Evolutionary conservation across 2,797 vertebrate genomes (phyloP), one percentile per base, ranked within the genome.

Genomic region (Poecilia picta): DNA sequence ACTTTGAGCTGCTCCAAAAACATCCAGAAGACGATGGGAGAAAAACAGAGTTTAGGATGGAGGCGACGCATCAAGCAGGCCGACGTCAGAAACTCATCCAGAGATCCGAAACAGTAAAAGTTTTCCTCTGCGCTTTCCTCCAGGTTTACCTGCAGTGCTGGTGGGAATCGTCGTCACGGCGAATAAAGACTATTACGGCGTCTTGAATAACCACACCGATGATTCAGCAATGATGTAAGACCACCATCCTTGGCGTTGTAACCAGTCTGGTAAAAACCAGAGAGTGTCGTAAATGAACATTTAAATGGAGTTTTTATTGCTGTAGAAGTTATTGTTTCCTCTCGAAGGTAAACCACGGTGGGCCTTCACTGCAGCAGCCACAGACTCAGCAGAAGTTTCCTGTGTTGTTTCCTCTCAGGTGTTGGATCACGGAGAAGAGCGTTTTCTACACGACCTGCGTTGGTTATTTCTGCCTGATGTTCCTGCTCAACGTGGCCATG

Each of bases 401-500:
- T 16, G 33, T 45, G 0, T n/a, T 41, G n/a, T 8, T 31, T 62
- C 73, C 13, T 81, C 11, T 11, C 86, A 99, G 98, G 94, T 99
- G 98, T 84, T 99, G 98, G 98, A 98, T 99, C 92, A 92, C 83
- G 70, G 94, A 89, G 25, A 39, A 83, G 0, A 85, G 94, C 2
- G 95, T 99, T 1, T 99, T 99, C 94, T 99, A 98, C 28, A 92
- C 95, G 85, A 97, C 97, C 74, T 98, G 97, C 16, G 97, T 96
- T 0, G 96, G 96, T 41, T 99, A 98, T 90, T 99, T 99, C 82
- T 97, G 95, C 81, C 83, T 98, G 82, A 94, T 99, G 89, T 99
- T 99, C 80, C 95, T 99, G 36, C 94, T 99, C 87, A 99, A 99
- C 3, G 89, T 98, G 0, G 97, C 98, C 94, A 99, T 99, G 98